phyloP scores from a whole-genome alignment of 2,888 invertebrate species.

The Scaptomyza parva region DNA sequence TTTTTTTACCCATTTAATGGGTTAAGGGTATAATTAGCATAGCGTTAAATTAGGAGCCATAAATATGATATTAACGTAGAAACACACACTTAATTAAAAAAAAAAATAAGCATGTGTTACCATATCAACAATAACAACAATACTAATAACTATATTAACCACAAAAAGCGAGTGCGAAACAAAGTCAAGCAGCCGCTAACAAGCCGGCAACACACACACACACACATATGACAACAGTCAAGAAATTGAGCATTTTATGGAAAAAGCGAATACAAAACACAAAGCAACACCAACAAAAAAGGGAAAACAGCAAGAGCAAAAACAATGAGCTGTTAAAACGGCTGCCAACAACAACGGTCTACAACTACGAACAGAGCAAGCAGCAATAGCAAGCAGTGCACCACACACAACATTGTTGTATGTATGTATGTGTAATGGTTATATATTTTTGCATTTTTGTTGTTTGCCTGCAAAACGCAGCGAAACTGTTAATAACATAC shows the following conservation, averaged over 20 bases:
- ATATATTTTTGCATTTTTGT: constrained; percentile 20
- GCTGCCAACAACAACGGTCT: constrained; percentile 42
- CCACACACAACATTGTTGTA: neutral
- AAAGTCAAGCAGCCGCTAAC: constrained; percentile 57
- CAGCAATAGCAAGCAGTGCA: no score
- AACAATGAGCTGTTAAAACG: constrained; percentile 48
- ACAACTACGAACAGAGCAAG: constrained; percentile 40
- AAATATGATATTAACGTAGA: no score
- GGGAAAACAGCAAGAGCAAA: constrained; percentile 3
- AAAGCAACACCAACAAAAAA: constrained; percentile 1
- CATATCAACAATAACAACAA: constrained; percentile 13
- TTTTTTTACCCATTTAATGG: no score
- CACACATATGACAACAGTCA: constrained; percentile 6
- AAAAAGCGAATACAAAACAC: constrained; percentile 7
- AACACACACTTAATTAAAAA: neutral
- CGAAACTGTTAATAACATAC: constrained; percentile 69
- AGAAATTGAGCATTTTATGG: constrained; percentile 16
- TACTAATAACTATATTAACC: constrained; percentile 43
- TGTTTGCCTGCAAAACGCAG: constrained; percentile 42
- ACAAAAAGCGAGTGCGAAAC: constrained; percentile 41
- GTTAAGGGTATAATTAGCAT: no score
- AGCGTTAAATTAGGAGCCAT: constrained; percentile 17
- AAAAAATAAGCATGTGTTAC: constrained; percentile 21
- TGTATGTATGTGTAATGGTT: neutral
- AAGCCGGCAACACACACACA: constrained; percentile 48